Evolutionary conservation across 2,113 vertebrate species (phyloP).

Genomic region (Takifugu bimaculatus): DNA sequence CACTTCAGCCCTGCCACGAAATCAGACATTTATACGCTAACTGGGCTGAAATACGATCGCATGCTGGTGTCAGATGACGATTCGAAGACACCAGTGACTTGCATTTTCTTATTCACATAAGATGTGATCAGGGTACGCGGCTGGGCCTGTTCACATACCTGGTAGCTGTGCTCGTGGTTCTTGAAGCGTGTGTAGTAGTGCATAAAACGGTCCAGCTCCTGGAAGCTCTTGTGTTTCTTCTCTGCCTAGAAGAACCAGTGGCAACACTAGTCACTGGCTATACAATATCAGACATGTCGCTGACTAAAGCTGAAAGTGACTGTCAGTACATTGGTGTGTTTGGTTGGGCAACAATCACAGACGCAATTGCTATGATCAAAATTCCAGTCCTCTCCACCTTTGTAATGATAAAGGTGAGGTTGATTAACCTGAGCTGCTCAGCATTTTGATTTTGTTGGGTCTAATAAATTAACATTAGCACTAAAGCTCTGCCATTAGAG

Average conservation of each 20-base stretch:
- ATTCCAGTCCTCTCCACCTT: neutral
- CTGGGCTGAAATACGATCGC: too few relatives aligned
- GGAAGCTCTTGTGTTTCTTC: conserved; percentile 97
- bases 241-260: conserved; percentile 79
- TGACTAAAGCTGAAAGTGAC: conserved; percentile 3
- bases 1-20: too few relatives aligned
- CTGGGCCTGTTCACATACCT: conserved; percentile 72
- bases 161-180: conserved; percentile 98
- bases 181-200: conserved; percentile 99
- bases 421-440: neutral
- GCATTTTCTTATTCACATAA: conserved; percentile 11
- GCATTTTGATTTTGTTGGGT: neutral
- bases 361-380: neutral
- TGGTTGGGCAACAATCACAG: neutral
- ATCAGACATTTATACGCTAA: too few relatives aligned
- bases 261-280: conserved; percentile 29
- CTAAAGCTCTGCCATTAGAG: too few relatives aligned
- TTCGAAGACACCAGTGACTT: too few relatives aligned
- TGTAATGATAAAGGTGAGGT: neutral
- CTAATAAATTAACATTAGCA: neutral
- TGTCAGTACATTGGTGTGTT: neutral
- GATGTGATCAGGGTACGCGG: conserved; percentile 15
- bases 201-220: conserved; percentile 99
- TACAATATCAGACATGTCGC: conserved; percentile 19
- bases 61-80: too few relatives aligned